Evolutionary conservation across 2,797 vertebrate species (phyloP).

Genomic region (Morelia viridis): DNA sequence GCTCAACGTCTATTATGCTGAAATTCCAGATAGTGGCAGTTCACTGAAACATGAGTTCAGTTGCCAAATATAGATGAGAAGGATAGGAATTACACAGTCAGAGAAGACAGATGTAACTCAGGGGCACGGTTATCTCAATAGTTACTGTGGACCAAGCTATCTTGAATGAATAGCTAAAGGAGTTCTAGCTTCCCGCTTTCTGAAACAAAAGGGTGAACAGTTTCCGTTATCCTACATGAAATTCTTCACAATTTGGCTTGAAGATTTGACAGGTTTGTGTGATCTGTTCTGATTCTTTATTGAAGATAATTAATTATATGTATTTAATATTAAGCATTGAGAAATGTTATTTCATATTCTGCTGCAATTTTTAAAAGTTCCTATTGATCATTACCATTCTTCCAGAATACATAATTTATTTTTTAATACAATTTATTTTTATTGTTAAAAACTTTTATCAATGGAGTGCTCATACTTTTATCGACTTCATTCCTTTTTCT

Average conservation of each 20-base stretch:
- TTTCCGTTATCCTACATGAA: slow-evolving; percentile 38
- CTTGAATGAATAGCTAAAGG: slow-evolving; percentile 63
- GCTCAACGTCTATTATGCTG: slow-evolving; percentile 64
- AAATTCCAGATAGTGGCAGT: slow-evolving; percentile 78
- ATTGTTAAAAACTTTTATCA: not conserved
- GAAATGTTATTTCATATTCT: slow-evolving; percentile 22
- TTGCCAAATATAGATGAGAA: slow-evolving; percentile 91
- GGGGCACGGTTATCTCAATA: slow-evolving; percentile 73
- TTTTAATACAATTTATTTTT: slow-evolving; percentile 29
- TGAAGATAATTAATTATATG: slow-evolving; percentile 30
- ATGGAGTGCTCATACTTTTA: slow-evolving; percentile 18
- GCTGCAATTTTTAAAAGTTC: slow-evolving; percentile 2
- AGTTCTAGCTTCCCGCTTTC: slow-evolving; percentile 43
- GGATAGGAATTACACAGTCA: slow-evolving; percentile 81
- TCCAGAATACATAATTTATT: slow-evolving; percentile 11
- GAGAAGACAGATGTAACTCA: slow-evolving; percentile 84
- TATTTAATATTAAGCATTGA: slow-evolving; percentile 33
- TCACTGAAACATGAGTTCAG: slow-evolving; percentile 92
- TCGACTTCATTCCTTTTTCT: not conserved
- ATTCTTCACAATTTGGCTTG: slow-evolving; percentile 48
- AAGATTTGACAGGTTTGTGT: slow-evolving; percentile 63
- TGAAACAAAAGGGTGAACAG: slow-evolving; percentile 41
- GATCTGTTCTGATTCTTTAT: slow-evolving; percentile 27
- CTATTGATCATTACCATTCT: not conserved
- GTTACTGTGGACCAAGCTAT: slow-evolving; percentile 66